Percentiles rank a stretch among this genome's conserved stretches.
Conservation (phyloP, 2,888 invertebrate genomes). For the Zelleria hepariella region DNA sequence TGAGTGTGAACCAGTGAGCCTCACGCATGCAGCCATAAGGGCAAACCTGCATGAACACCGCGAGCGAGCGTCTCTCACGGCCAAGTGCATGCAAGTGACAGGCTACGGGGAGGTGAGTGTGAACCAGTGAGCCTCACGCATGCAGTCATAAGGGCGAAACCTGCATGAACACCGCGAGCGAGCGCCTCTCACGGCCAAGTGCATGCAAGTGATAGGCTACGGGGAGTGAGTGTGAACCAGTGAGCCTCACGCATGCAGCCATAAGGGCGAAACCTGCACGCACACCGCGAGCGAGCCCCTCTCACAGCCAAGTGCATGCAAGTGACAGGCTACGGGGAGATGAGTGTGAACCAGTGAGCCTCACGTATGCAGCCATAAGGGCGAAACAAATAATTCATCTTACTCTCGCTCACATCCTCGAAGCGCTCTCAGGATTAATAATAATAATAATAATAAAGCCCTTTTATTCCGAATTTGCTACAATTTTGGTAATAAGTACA, state of each 20-base stretch:
- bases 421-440: too few species aligned
- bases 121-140: slow-evolving; percentile 93
- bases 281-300: slow-evolving; percentile 91
- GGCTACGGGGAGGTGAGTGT: slow-evolving; percentile 94
- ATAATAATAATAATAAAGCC: too few species aligned
- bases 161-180: slow-evolving; percentile 91
- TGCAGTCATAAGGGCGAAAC: slow-evolving; percentile 84
- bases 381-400: too few species aligned
- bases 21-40: slow-evolving; percentile 87
- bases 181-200: slow-evolving; percentile 91
- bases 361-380: slow-evolving; percentile 87
- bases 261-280: slow-evolving; percentile 91
- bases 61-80: slow-evolving; percentile 89
- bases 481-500: too few species aligned
- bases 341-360: slow-evolving; percentile 88
- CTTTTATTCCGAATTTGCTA: too few species aligned
- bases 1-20: slow-evolving; percentile 88
- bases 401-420: too few species aligned
- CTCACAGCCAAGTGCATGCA: slow-evolving; percentile 91
- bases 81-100: slow-evolving; percentile 93
- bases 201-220: slow-evolving; percentile 94
- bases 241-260: slow-evolving; percentile 87
- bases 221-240: slow-evolving; percentile 92
- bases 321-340: slow-evolving; percentile 94
- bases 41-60: slow-evolving; percentile 93